Evolutionary conservation across 2,797 vertebrate genomes (phyloP).

Genomic region (Synanceia verrucosa): DNA sequence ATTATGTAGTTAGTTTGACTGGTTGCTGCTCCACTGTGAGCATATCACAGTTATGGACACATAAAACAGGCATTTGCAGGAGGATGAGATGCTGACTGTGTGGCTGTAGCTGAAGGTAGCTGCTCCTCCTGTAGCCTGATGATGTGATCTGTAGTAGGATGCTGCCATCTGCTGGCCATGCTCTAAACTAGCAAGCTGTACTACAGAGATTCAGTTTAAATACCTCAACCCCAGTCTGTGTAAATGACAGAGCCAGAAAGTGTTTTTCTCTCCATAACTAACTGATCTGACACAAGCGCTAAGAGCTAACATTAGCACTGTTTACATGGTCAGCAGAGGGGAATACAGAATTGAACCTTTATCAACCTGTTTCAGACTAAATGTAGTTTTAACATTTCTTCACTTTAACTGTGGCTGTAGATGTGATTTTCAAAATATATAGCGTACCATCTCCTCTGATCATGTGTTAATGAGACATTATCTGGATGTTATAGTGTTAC

Average conservation of each 20-base stretch:
- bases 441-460: too few relatives aligned
- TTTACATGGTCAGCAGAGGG: not conserved
- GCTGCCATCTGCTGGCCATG: constrained; percentile 69
- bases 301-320: not conserved
- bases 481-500: too few relatives aligned
- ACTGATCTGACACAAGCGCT: not conserved
- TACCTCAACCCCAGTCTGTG: too few relatives aligned
- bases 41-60: not conserved
- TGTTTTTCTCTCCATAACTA: not conserved
- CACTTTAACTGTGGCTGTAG: not conserved
- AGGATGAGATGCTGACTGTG: not conserved
- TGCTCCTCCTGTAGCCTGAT: not conserved
- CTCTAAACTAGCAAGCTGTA: not conserved
- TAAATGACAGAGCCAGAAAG: not conserved
- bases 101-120: too few relatives aligned
- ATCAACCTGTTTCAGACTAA: not conserved
- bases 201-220: too few relatives aligned
- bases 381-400: not conserved
- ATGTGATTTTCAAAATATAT: not conserved
- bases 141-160: constrained; percentile 21
- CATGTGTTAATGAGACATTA: too few relatives aligned
- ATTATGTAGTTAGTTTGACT: too few relatives aligned
- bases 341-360: not conserved
- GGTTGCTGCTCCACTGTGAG: not conserved
- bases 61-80: not conserved